Evolutionary conservation across 2,113 vertebrate genomes (phyloP).

Genomic region (rabbit (Oryctolagus cuniculus)): mOryCun1.1 NC_091453.1:89182501-89183000

Average conservation of each 20-base stretch:
- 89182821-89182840: not conserved
- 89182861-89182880: not conserved
- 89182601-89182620: not conserved
- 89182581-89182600: not conserved
- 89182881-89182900: not conserved
- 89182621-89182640: not conserved
- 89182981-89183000: too few species aligned
- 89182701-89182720: not conserved
- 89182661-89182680: not conserved
- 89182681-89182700: not conserved
- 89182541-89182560: slow-evolving; percentile 16
- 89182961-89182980: too few species aligned
- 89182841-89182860: not conserved
- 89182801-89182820: not conserved
- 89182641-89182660: not conserved
- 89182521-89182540: not conserved
- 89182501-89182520: not conserved
- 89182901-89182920: too few species aligned
- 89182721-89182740: slow-evolving; percentile 2
- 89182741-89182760: not conserved
- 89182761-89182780: not conserved
- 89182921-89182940: too few species aligned
- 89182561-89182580: not conserved
- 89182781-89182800: not conserved
- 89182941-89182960: too few species aligned